Percentiles rank a stretch among this genome's conserved stretches.
phyloP scores from a whole-genome alignment of 2,888 invertebrate genomes.

The Rosalia funebris region DNA sequence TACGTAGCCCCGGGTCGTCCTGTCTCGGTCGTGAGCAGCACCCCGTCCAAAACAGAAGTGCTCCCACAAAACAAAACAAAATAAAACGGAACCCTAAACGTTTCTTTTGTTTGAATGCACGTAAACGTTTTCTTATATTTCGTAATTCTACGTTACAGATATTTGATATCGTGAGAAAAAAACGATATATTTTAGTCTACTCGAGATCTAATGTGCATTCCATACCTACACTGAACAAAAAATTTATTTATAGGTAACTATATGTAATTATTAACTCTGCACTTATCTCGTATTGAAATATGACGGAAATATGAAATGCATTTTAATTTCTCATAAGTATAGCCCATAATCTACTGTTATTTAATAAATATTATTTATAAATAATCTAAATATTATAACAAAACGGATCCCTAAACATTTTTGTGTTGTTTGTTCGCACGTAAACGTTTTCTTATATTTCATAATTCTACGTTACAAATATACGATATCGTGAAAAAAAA shows the following conservation, averaged over 20 bases:
- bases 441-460: conserved; percentile 26
- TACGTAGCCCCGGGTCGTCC: conserved; percentile 10
- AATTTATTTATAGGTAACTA: too few species aligned
- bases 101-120: conserved; percentile 36
- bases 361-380: too few species aligned
- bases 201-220: too few species aligned
- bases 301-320: too few species aligned
- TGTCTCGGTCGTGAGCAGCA: conserved; percentile 24
- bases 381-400: too few species aligned
- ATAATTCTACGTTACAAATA: conserved; percentile 29
- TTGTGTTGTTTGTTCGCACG: conserved; percentile 34
- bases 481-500: conserved; percentile 32
- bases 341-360: too few species aligned
- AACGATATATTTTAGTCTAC: too few species aligned
- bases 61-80: conserved; percentile 31
- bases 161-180: conserved; percentile 33
- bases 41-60: conserved; percentile 32
- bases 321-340: too few species aligned
- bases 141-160: conserved; percentile 29
- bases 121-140: conserved; percentile 28
- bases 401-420: conserved; percentile 27
- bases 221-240: too few species aligned
- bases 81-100: conserved; percentile 23
- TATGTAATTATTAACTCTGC: too few species aligned
- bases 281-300: too few species aligned